Evolutionary conservation across 2,113 vertebrate species (phyloP), one percentile per base, ranked within the genome.

Genomic region (Saccopteryx bilineata): DNA sequence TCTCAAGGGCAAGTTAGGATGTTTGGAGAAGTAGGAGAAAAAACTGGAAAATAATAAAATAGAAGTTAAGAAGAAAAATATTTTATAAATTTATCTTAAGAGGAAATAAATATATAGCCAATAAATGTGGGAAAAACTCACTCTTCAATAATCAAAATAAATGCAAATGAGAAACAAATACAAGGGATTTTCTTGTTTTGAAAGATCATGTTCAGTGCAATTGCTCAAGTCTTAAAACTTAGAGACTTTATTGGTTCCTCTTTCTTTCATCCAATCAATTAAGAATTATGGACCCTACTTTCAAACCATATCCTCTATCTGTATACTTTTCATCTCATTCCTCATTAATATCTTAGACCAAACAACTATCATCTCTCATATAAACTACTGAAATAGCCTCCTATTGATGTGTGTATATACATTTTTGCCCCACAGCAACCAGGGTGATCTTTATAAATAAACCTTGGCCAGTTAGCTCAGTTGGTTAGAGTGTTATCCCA

Each of bases 11-110:
- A 95, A 91, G 56, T 91, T 23, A 87, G 18, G 63, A 65, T 75
- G 13, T 48, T 39, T 9, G 56, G 60, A 82, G 33, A 84, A n/a
- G n/a, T 76, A 50, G 14, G 39, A 91, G 31, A 33, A 28, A 87
- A 87, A 96, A 87, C 1, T 71, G 90, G 80, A 60, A 94, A 96
- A 90, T 69, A 80, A 89, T 92, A 69, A 93, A 86, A 63, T 65
- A 71, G 52, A 95, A 94, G 61, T 31, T 76, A 84, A 81, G 48
- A 65, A 79, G 72, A 8, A 93, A 94, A 90, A 9, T 4, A 26
- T 75, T 78, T 87, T 90, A 75, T 94, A 90, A 87, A 52, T 76
- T 17, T 17, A 13, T 68, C 46, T 60, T 3, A 85, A 89, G 48
- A 93, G 21, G 63, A 90, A 88, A 84, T 69, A 90, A 50, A 74